phyloP scores from a whole-genome alignment of 2,797 vertebrate species.

The Poeciliopsis gracilis region DNA sequence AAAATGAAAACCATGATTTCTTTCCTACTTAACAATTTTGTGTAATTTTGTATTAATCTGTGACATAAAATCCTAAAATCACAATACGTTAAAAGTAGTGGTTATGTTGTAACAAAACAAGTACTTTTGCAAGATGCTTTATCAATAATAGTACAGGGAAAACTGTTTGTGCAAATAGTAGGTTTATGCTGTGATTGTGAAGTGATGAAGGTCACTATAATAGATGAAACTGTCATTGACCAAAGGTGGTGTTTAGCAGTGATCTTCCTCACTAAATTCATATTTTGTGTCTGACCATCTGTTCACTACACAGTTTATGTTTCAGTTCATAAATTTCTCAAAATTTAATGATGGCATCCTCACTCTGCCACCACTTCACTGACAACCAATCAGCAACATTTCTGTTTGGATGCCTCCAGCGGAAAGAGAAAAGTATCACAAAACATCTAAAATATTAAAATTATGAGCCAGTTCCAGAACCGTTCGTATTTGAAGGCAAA shows the following conservation, averaged over 20 bases:
- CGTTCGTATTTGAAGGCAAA: slow-evolving; percentile 28
- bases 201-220: not conserved
- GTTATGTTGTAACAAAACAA: too few relatives aligned
- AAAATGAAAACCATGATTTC: not conserved
- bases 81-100: not conserved
- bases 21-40: too few relatives aligned
- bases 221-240: not conserved
- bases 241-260: not conserved
- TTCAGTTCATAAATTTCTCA: slow-evolving; percentile 24
- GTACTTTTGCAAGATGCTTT: not conserved
- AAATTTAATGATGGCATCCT: slow-evolving; percentile 26
- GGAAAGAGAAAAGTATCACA: not conserved
- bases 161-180: not conserved
- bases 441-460: slow-evolving; percentile 17
- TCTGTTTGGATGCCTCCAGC: slow-evolving; percentile 33
- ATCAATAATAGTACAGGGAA: not conserved
- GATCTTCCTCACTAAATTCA: not conserved
- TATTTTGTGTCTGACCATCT: not conserved
- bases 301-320: not conserved
- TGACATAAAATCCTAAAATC: not conserved
- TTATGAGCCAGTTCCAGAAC: slow-evolving; percentile 27
- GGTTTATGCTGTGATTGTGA: not conserved
- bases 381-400: slow-evolving; percentile 31
- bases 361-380: slow-evolving; percentile 13
- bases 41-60: too few relatives aligned